phyloP scores from a whole-genome alignment of 2,888 invertebrate species.

The Timema cristinae region DNA sequence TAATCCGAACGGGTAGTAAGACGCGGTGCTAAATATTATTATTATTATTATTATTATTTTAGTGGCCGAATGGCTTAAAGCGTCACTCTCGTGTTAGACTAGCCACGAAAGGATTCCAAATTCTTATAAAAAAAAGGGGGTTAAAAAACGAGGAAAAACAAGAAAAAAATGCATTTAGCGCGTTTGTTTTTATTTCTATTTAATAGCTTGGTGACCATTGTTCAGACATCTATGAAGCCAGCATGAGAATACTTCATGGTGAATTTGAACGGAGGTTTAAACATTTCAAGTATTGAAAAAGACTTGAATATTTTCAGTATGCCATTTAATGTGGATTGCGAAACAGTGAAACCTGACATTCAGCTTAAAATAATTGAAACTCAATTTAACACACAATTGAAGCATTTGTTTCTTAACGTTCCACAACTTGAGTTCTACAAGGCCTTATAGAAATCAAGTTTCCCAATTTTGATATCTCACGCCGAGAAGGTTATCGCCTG shows the following conservation, averaged over 20 bases:
- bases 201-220: no score
- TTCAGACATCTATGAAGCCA: no score
- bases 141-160: no score
- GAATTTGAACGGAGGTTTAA: conserved; percentile 10
- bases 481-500: conserved; percentile 10
- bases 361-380: conserved; percentile 23
- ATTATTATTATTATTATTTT: no score
- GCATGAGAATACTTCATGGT: conserved; percentile 3
- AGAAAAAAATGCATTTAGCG: no score
- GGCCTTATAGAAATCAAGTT: conserved; percentile 27
- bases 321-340: conserved; percentile 23
- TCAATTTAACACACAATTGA: conserved; percentile 20
- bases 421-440: conserved; percentile 21
- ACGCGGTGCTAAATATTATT: no score
- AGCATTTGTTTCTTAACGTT: conserved; percentile 23
- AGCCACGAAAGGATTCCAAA: no score
- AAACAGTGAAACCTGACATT: conserved; percentile 18
- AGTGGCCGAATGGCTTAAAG: no score
- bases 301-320: conserved; percentile 6
- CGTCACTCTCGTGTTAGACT: no score
- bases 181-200: no score
- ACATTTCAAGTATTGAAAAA: conserved; percentile 8
- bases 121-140: no score
- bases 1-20: no score
- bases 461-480: conserved; percentile 15